Percentiles rank a stretch among this genome's conserved stretches.
Evolutionary conservation across 2,888 invertebrate genomes (phyloP).

Genomic region (Agapostemon virescens): DNA sequence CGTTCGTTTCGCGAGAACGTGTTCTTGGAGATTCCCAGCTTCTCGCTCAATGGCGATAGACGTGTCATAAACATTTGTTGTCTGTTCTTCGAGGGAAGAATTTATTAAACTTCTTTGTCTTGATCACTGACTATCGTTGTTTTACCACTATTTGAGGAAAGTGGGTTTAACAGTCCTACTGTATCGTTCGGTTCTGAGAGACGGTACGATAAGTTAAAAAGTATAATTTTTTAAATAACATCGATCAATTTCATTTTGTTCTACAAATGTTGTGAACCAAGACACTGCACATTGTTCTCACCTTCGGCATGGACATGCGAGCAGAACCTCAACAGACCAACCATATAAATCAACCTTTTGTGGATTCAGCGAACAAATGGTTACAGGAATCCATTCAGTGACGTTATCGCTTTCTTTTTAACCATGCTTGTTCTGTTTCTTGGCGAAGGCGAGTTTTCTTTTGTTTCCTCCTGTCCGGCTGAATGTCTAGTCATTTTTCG

Average conservation of each 20-base stretch:
- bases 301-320: neutral
- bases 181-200: too few species aligned
- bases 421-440: neutral
- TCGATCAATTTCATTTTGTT: neutral
- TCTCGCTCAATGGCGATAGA: too few species aligned
- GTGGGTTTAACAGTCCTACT: too few species aligned
- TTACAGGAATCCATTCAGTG: neutral
- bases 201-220: too few species aligned
- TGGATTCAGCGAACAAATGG: neutral
- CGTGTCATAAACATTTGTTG: too few species aligned
- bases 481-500: neutral
- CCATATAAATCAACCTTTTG: conserved; percentile 2
- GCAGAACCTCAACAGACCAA: neutral
- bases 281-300: neutral
- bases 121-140: too few species aligned
- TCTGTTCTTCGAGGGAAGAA: too few species aligned
- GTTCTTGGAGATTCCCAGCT: too few species aligned
- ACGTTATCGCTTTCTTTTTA: neutral
- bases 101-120: too few species aligned
- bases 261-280: neutral
- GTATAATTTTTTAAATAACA: neutral
- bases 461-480: neutral
- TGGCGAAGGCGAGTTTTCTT: neutral
- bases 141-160: too few species aligned
- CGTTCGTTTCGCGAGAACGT: too few species aligned